phyloP scores from a whole-genome alignment of 2,113 vertebrate species.

The Larimichthys polyactis region DNA sequence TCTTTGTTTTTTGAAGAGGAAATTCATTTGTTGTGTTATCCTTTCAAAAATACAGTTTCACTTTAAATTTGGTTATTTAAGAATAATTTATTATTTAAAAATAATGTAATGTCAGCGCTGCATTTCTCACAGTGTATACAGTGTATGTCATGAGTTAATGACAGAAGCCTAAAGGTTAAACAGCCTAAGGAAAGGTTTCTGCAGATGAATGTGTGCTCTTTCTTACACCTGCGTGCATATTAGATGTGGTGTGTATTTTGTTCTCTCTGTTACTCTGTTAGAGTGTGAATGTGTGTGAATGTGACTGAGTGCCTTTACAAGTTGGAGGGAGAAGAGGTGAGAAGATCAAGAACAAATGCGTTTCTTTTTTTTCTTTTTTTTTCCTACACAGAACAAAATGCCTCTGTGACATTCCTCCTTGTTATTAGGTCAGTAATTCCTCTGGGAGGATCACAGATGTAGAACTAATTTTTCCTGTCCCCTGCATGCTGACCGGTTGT shows the following conservation, averaged over 20 bases:
- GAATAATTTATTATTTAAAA: background rate
- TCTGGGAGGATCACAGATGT: conserved; percentile 70
- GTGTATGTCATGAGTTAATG: background rate
- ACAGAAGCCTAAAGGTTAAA: conserved; percentile 8
- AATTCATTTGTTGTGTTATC: too few relatives aligned
- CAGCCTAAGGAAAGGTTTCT: conserved; percentile 4
- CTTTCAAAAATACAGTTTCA: background rate
- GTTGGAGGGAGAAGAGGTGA: conserved; percentile 29
- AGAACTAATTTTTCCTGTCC: conserved; percentile 53
- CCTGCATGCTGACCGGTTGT: conserved; percentile 61
- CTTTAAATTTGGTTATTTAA: background rate
- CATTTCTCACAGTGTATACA: background rate
- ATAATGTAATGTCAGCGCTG: background rate
- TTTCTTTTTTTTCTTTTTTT: conserved; percentile 9
- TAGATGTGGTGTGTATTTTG: background rate
- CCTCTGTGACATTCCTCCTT: conserved; percentile 62
- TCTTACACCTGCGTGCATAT: background rate
- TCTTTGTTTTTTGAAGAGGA: background rate
- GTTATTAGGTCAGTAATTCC: conserved; percentile 78
- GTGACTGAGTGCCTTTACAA: conserved; percentile 6
- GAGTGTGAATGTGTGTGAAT: conserved; percentile 10
- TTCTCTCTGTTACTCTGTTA: background rate
- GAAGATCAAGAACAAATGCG: conserved; percentile 41
- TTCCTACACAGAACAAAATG: conserved; percentile 52
- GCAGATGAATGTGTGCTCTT: background rate